Base-by-base conservation (phyloP, 64 coral and sea anemone genomes). In the Pocillopora damicornis region DNA sequence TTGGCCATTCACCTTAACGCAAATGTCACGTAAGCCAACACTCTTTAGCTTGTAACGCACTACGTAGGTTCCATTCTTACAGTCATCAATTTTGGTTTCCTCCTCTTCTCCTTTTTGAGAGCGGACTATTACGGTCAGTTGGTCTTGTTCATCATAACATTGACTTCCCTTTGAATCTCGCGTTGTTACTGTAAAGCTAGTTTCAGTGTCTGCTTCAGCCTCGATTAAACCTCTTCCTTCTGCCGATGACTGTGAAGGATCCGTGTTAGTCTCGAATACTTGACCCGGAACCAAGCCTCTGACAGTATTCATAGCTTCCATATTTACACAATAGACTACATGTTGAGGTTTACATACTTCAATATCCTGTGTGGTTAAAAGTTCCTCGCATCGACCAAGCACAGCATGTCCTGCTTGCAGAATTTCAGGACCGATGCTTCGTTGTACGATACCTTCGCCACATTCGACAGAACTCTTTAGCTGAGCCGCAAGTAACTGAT, bases 121-220 rank as follows among this genome's bases (percentile, higher is more conserved):
- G 3, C 2, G 10, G 7, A 89, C 22, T 59, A 15, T 66, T 0
- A 80, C 42, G 18, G 37, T n/a, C 34, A 89, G 58, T 4, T n/a
- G 26, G 13, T 79, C 87, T 37, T 80, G 23, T 30, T 77, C 30
- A 34, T 76, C 15, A 45, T 89, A 79, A 59, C 76, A 79, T 18
- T 58, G 9, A 1, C 79, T 23, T 72, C 76, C 87, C 17, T 80
- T 16, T 69, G 36, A 5, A 89, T 89, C 51, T 71, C 58, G 67
- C 7, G 87, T 89, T 1, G 65, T 68, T 12, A 89, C 37, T 63
- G 37, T n/a, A 35, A 89, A 36, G 10, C 15, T 67, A 15, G 65
- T 25, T 51, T 67, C 25, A 22, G 37, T 69, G 15, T 45, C 87
- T 13, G 14, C 22, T 77, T 78, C n/a, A 15, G 26, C 42, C 9